A percentile compares a stretch with the other conserved stretches of the same genome.
These are phyloP conservation scores for Tympanuchus pallidicinctus DNA, from an alignment of 2,113 vertebrate genomes.

Conservation along the genomic window DNA sequence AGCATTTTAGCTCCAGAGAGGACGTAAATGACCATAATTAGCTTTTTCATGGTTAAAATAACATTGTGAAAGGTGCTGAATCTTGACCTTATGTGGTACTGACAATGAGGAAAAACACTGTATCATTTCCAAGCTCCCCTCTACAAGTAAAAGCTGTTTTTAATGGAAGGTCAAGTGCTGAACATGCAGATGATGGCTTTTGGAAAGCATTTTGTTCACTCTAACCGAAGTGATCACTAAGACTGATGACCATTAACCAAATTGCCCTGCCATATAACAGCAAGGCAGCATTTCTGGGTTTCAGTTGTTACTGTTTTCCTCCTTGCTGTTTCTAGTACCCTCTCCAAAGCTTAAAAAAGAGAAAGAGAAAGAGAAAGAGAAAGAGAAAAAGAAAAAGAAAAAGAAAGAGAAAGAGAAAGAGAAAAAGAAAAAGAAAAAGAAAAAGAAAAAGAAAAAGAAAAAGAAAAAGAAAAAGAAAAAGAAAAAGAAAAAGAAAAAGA, in stretches of 20 bases:
- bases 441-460: too few species aligned
- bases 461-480: too few species aligned
- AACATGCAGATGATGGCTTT: not conserved
- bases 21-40: not conserved
- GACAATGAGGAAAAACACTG: not conserved
- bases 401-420: too few species aligned
- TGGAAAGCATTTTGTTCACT: not conserved
- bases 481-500: not conserved
- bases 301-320: not conserved
- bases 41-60: constrained; percentile 20
- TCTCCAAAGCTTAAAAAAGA: not conserved
- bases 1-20: not conserved
- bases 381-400: too few species aligned
- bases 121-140: not conserved
- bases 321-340: not conserved
- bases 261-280: not conserved
- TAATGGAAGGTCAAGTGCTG: constrained; percentile 7
- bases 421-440: too few species aligned
- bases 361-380: too few species aligned
- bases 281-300: not conserved
- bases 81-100: not conserved
- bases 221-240: not conserved
- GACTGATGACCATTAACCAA: not conserved
- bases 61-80: not conserved
- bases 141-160: not conserved